phyloP scores from a whole-genome alignment of 2,113 vertebrate species.

The Danio rerio region GRCz12tu NC_133188.1:8793001-8793500 shows the following conservation, averaged over 20 bases:
- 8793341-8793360: constrained; percentile 44
- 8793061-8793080: too few species aligned
- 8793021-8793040: too few species aligned
- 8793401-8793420: constrained; percentile 39
- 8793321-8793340: constrained; percentile 30
- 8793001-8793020: too few species aligned
- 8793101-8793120: too few species aligned
- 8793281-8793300: constrained; percentile 32
- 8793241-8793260: neutral
- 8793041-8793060: too few species aligned
- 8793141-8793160: neutral
- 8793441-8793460: neutral
- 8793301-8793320: constrained; percentile 29
- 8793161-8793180: constrained; percentile 2
- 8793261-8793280: constrained; percentile 23
- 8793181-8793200: constrained; percentile 22
- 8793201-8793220: neutral
- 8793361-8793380: constrained; percentile 34
- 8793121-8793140: neutral
- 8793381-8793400: constrained; percentile 46
- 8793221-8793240: constrained; percentile 5
- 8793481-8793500: neutral
- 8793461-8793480: neutral
- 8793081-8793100: too few species aligned
- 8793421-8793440: constrained; percentile 6